Evolutionary conservation across 2,113 vertebrate species (phyloP).

Genomic region (Saguinus midas): DNA sequence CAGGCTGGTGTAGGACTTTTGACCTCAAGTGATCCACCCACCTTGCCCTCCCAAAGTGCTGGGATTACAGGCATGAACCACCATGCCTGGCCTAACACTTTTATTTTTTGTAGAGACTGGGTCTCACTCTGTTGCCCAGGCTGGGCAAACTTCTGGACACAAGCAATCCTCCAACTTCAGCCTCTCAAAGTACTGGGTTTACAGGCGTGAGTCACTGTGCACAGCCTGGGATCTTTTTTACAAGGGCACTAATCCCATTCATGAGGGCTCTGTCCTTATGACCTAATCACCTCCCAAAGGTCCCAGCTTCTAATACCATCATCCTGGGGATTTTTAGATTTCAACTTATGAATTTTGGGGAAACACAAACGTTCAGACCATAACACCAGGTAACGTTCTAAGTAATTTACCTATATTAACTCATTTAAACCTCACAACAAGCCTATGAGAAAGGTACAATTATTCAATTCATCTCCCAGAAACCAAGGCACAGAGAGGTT

Average conservation of each 20-base stretch:
- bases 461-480: not conserved
- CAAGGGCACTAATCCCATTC: not conserved
- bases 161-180: too few relatives aligned
- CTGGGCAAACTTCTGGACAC: too few relatives aligned
- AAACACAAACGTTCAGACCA: not conserved
- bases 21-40: too few relatives aligned
- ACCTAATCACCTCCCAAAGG: not conserved
- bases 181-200: too few relatives aligned
- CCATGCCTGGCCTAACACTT: too few relatives aligned
- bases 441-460: not conserved
- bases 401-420: not conserved
- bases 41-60: too few relatives aligned
- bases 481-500: not conserved
- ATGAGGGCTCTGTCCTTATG: not conserved
- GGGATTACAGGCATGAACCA: too few relatives aligned
- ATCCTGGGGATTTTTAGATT: not conserved
- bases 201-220: too few relatives aligned
- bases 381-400: not conserved
- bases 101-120: too few relatives aligned
- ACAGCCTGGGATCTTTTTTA: not conserved
- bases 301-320: not conserved
- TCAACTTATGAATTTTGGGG: not conserved
- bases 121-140: too few relatives aligned
- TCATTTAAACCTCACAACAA: not conserved
- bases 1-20: too few relatives aligned